These are phyloP conservation scores for Centropyge bicolor DNA, from an alignment of 2,797 vertebrate species.

Conservation along the genomic window DNA sequence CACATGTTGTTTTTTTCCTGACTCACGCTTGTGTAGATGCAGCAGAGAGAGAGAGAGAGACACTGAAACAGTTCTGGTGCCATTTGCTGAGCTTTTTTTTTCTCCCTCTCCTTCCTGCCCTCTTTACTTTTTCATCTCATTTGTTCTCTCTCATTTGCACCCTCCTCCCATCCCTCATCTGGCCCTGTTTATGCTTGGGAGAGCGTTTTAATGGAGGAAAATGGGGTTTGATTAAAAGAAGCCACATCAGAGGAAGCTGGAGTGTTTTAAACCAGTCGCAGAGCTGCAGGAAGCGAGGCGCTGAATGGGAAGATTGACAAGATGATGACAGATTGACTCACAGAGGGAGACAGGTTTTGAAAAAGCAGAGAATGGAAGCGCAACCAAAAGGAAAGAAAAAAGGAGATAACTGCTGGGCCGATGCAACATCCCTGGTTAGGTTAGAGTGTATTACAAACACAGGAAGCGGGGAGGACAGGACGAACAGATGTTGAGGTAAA, in stretches of 20 bases:
- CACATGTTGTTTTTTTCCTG: constrained; percentile 35
- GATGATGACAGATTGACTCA: constrained; percentile 48
- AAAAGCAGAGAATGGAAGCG: constrained; percentile 31
- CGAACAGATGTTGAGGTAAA: constrained; percentile 44
- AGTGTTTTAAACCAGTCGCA: constrained; percentile 57
- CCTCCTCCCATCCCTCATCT: constrained; percentile 48
- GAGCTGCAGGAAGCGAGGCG: constrained; percentile 46
- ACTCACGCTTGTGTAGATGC: constrained; percentile 18
- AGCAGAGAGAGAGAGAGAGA: constrained; percentile 8
- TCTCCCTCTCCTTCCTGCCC: constrained; percentile 16
- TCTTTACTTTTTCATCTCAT: constrained; percentile 47
- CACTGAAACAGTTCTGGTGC: neutral
- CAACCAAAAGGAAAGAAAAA: constrained; percentile 11
- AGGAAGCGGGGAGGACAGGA: constrained; percentile 30
- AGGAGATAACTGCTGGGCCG: constrained; percentile 21
- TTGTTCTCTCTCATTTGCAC: constrained; percentile 63
- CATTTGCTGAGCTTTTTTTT: constrained; percentile 3
- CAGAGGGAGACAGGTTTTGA: constrained; percentile 22
- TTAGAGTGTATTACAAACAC: constrained; percentile 43
- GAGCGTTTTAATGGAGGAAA: constrained; percentile 73
- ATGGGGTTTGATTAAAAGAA: constrained; percentile 76
- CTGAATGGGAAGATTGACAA: constrained; percentile 63
- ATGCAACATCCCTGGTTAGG: constrained; percentile 27
- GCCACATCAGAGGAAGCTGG: constrained; percentile 62
- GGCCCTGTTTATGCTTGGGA: constrained; percentile 71